Percentiles rank a stretch among this genome's conserved stretches.
Evolutionary conservation across 2,113 vertebrate species (phyloP).

Genomic region (Myotis yumanensis): DNA sequence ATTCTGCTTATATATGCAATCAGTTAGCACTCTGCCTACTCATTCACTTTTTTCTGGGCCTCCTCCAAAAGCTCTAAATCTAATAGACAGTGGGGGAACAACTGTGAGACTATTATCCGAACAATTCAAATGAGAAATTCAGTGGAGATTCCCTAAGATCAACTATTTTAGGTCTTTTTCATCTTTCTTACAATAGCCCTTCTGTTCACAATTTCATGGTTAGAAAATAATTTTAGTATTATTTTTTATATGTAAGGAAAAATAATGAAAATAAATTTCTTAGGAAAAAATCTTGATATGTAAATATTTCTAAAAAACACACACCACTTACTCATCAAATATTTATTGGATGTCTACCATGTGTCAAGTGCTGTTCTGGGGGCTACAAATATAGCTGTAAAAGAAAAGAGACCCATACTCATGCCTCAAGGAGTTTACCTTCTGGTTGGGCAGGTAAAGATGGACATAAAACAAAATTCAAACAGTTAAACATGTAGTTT

Average conservation of each 20-base stretch:
- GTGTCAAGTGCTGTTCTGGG: not conserved
- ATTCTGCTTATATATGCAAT: constrained; percentile 42
- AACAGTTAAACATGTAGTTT: not conserved
- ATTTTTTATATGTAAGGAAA: not conserved
- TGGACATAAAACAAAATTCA: not conserved
- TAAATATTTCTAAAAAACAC: not conserved
- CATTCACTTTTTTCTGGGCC: constrained; percentile 44
- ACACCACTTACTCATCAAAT: not conserved
- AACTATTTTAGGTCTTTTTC: constrained; percentile 22
- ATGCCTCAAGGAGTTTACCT: not conserved
- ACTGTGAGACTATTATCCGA: constrained; percentile 21
- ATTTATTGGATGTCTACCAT: not conserved
- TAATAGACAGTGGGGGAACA: not conserved
- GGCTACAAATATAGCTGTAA: accelerated
- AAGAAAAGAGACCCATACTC: not conserved
- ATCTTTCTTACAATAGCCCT: not conserved
- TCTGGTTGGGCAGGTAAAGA: not conserved
- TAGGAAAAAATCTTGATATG: not conserved
- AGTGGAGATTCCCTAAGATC: not conserved
- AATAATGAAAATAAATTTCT: not conserved
- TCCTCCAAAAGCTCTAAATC: constrained; percentile 55
- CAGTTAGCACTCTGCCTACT: constrained; percentile 53
- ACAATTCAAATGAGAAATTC: not conserved
- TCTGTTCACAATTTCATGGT: not conserved
- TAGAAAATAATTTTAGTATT: not conserved